A percentile compares a stretch with the other conserved stretches of the same genome.
These are phyloP conservation scores for Zoanthus solanderi DNA, from an alignment of 92 coral and sea anemone genomes.

Conservation along the genomic window DNA sequence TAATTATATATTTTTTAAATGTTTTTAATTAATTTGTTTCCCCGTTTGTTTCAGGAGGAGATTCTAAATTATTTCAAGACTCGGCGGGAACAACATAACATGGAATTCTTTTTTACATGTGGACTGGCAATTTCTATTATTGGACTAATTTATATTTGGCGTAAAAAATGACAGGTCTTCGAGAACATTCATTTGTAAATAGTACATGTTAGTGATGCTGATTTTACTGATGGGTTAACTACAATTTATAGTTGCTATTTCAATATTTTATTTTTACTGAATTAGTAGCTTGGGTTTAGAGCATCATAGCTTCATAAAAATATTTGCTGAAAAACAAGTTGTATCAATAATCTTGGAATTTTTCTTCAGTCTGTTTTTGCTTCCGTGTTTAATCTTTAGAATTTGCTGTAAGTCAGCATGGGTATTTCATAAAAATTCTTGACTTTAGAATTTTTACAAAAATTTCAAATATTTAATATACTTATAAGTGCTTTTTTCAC, in stretches of 20 bases:
- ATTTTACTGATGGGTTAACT: too few relatives aligned
- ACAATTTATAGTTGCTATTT: neutral
- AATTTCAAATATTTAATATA: too few relatives aligned
- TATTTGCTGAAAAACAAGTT: too few relatives aligned
- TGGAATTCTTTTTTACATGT: conserved; percentile 73
- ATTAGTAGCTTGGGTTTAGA: neutral
- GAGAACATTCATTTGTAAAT: neutral
- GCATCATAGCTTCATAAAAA: neutral
- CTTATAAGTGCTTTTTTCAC: too few relatives aligned
- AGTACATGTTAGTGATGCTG: neutral
- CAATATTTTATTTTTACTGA: neutral
- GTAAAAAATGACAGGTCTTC: conserved; percentile 47
- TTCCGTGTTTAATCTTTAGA: too few relatives aligned
- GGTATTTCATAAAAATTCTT: too few relatives aligned
- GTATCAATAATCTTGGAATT: too few relatives aligned
- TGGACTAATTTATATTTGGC: conserved; percentile 73
- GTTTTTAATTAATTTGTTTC: neutral
- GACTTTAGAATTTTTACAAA: too few relatives aligned
- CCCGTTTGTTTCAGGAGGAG: conserved; percentile 67
- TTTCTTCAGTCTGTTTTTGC: too few relatives aligned
- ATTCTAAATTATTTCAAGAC: conserved; percentile 66
- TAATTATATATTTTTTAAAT: neutral
- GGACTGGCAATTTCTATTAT: conserved; percentile 75
- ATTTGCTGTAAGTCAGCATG: too few relatives aligned
- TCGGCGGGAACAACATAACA: conserved; percentile 61